Conservation (phyloP, 1,140 invertebrate species). For the Daktulosphaira vitifoliae region DNA sequence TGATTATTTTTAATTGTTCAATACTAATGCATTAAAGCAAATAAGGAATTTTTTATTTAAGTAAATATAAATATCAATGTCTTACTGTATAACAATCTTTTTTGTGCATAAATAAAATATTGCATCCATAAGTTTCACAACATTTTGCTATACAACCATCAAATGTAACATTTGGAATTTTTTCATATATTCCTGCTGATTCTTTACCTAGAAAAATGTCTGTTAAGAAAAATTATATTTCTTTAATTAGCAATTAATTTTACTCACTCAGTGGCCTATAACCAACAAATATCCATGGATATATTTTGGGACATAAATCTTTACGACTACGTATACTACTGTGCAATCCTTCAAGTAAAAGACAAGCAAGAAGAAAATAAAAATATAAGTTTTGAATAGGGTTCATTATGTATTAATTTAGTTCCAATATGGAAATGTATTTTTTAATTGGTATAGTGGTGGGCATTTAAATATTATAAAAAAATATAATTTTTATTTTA, state of each 20-base stretch:
- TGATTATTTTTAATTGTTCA: no score
- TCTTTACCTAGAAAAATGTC: conserved; percentile 52
- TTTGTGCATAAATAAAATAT: conserved; percentile 69
- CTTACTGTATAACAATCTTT: conserved; percentile 64
- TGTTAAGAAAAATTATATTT: no score
- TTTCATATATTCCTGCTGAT: conserved; percentile 52
- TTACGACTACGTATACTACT: conserved; percentile 14
- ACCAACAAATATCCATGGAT: conserved; percentile 33
- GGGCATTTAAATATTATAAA: no score
- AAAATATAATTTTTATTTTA: no score
- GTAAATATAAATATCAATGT: no score
- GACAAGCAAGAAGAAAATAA: background rate
- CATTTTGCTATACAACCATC: conserved; percentile 63
- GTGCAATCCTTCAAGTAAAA: background rate
- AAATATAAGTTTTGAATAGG: background rate
- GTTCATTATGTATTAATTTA: conserved; percentile 3
- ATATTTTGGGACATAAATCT: conserved; percentile 35
- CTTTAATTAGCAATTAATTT: no score
- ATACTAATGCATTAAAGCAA: no score
- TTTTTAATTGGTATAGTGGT: no score
- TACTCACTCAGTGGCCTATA: conserved; percentile 19
- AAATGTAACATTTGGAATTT: conserved; percentile 49
- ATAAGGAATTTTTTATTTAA: no score
- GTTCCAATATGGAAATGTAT: no score
- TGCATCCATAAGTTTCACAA: conserved; percentile 57